Base-by-base conservation (phyloP, 2,113 vertebrate species). In the Paralichthys olivaceus region DNA sequence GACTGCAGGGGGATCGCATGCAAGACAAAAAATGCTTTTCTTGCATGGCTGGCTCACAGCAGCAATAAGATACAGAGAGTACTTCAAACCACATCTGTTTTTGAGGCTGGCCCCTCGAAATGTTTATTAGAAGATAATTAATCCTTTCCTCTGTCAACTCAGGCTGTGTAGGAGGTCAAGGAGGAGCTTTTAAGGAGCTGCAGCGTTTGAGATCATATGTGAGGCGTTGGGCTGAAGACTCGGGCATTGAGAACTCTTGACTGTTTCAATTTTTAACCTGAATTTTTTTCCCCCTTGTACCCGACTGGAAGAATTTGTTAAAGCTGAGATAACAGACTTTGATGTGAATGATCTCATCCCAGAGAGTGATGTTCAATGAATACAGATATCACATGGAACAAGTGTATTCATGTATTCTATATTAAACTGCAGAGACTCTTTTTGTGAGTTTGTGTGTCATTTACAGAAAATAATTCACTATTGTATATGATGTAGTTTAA, bases 31-130 rank as follows among this genome's bases (percentile, higher is more conserved):
- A 77, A 47, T 75, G 82, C 62, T 83, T 80, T 71, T 49, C 61
- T 26, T 73, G 65, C 60, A 83, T 84, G 77, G 65, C 87, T 82
- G 83, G 79, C 67, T 91, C 80, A 83, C 86, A 72, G 72, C 43
- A 75, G 61, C 61, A 73, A 68, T 23, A 78, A 15, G 45, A 47
- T 15, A 26, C 15, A 45, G 61, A 34, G 20, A 63, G 64, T 51
- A 72, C 29, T 79, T 58, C 7, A 77, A 68, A 71, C 2, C 40
- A 62, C 19, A 19, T 20, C 19, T 15, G 75, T 26, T 29, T 58
- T 85, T 87, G 89, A 88, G 92, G 92, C 92, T 88, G 91, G 92
- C 58, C 84, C 90, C 86, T 93, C 85, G 87, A 85, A 85, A 77
- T 49, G 7, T 40, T 69, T 74, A 14, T 40, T 40, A 47, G 40